Evolutionary conservation across 1,140 invertebrate genomes (phyloP).

Genomic region (Drosophila ohnishii): DNA sequence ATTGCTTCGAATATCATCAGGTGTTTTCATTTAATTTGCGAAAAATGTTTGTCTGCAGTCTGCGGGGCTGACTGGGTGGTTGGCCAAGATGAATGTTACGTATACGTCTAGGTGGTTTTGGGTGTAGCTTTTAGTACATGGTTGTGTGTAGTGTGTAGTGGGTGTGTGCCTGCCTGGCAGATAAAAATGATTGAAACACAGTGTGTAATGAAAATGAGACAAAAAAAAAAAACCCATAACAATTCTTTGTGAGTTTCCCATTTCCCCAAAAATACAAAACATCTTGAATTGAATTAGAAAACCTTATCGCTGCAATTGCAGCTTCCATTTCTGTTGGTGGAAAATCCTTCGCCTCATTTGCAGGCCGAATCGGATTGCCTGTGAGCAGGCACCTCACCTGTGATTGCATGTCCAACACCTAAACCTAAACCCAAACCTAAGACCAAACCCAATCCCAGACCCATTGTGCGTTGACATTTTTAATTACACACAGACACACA

Average conservation of each 20-base stretch:
- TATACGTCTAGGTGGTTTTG: conserved; percentile 8
- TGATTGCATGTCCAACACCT: conserved; percentile 69
- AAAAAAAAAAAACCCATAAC: conserved; percentile 1
- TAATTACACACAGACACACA: conserved; percentile 61
- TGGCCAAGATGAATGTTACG: conserved; percentile 43
- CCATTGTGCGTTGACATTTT: conserved; percentile 76
- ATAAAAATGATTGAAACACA: conserved; percentile 38
- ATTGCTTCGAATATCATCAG: conserved; percentile 65
- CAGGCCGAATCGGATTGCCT: conserved; percentile 37
- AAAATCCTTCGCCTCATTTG: conserved; percentile 23
- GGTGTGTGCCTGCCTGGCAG: conserved; percentile 1
- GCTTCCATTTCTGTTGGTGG: conserved; percentile 13
- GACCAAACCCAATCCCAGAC: background rate
- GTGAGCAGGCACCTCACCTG: conserved; percentile 1
- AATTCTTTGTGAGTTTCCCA: background rate
- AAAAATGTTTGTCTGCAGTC: conserved; percentile 75
- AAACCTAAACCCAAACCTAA: conserved; percentile 17
- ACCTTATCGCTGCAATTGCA: conserved; percentile 36
- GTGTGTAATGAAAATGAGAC: conserved; percentile 3
- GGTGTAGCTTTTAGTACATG: background rate
- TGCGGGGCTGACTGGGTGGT: background rate
- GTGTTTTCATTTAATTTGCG: conserved; percentile 83
- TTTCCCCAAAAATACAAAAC: conserved; percentile 7
- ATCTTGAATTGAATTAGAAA: conserved; percentile 8
- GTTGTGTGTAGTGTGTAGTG: background rate